phyloP scores from a whole-genome alignment of 92 coral and sea anemone species.

The Palythoa grandis region DNA sequence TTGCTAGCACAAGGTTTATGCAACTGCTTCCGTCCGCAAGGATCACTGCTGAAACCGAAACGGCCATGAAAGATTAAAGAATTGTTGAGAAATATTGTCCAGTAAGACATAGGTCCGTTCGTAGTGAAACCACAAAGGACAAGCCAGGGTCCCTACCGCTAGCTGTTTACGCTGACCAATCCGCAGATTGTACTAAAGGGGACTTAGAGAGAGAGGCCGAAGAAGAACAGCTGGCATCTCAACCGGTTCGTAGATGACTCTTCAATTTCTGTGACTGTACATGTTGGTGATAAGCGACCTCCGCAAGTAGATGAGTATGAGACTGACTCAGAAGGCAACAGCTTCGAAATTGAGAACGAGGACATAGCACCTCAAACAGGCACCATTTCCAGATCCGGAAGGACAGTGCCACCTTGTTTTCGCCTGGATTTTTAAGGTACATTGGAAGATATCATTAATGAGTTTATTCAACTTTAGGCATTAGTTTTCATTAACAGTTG shows the following conservation, averaged over 20 bases:
- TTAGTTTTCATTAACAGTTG: background rate
- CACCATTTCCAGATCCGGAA: slow-evolving; percentile 20
- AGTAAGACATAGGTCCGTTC: background rate
- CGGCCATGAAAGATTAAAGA: background rate
- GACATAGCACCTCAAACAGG: slow-evolving; percentile 13
- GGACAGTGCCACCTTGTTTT: too few relatives aligned
- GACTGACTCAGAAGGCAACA: slow-evolving; percentile 18
- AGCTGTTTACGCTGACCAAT: slow-evolving; percentile 3
- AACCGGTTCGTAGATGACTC: background rate
- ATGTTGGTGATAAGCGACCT: slow-evolving; percentile 22
- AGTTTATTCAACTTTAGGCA: background rate
- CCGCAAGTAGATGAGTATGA: slow-evolving; percentile 14
- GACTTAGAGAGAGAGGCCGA: background rate
- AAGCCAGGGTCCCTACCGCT: background rate
- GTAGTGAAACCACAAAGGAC: background rate
- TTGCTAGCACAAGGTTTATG: slow-evolving; percentile 22
- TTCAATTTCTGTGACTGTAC: background rate
- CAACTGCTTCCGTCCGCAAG: slow-evolving; percentile 14
- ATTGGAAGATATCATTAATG: background rate
- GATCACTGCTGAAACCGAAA: background rate
- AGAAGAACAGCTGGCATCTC: background rate
- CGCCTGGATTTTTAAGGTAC: slow-evolving; percentile 8
- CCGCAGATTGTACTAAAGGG: background rate
- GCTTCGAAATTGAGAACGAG: slow-evolving; percentile 22
- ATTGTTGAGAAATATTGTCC: background rate